phyloP scores from a whole-genome alignment of 2,797 vertebrate genomes.

The Enteromius anoplus region DNA sequence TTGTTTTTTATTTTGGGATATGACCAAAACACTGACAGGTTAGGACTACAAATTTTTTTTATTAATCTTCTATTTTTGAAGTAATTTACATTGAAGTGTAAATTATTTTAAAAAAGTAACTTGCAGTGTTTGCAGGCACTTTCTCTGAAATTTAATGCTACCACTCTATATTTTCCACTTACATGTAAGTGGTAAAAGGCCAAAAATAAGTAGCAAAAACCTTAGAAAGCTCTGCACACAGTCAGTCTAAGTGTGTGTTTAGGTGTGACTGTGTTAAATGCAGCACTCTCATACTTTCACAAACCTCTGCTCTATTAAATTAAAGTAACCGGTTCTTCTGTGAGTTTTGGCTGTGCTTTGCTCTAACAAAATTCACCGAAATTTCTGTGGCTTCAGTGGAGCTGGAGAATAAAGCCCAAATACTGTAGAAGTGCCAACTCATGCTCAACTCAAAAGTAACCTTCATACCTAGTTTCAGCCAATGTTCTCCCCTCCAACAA shows the following conservation, averaged over 20 bases:
- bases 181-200: background rate
- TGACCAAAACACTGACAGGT: background rate
- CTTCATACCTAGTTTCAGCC: constrained; percentile 29
- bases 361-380: constrained; percentile 16
- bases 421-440: constrained; percentile 31
- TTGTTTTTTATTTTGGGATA: background rate
- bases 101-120: background rate
- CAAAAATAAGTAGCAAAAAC: background rate
- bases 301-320: constrained; percentile 1
- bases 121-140: background rate
- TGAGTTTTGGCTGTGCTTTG: constrained; percentile 24
- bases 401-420: constrained; percentile 4
- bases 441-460: constrained; percentile 27
- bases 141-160: background rate
- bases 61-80: background rate
- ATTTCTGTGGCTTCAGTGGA: constrained; percentile 3
- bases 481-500: constrained; percentile 30
- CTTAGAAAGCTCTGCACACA: background rate
- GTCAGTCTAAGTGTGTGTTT: background rate
- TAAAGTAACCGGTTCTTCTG: background rate
- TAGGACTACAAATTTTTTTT: background rate
- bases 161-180: background rate
- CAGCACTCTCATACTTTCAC: background rate
- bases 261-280: constrained; percentile 12
- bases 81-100: background rate